These are phyloP conservation scores for Belonocnema kinseyi DNA, from an alignment of 1,140 invertebrate genomes.

Conservation along the genomic window DNA sequence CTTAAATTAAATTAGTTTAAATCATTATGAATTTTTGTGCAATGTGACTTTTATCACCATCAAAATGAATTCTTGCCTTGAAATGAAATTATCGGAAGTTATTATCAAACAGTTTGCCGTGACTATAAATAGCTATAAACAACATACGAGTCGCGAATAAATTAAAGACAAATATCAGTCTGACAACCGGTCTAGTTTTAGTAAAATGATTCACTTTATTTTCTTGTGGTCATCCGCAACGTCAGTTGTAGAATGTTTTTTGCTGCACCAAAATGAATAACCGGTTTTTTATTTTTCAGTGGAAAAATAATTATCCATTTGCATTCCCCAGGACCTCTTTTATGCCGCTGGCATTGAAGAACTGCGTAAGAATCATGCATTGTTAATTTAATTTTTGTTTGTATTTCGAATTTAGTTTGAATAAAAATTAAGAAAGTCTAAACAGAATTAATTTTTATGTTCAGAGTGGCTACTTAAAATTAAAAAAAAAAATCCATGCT, in stretches of 20 bases:
- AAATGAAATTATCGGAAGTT: not conserved
- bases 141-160: constrained; percentile 1
- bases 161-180: constrained; percentile 12
- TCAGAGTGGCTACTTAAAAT: not conserved
- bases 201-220: constrained; percentile 8
- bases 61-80: not conserved
- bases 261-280: too few relatives aligned
- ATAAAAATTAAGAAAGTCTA: not conserved
- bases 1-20: too few relatives aligned
- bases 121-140: not conserved
- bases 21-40: not conserved
- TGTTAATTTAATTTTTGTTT: constrained; percentile 1
- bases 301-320: not conserved
- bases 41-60: not conserved
- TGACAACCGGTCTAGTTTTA: constrained; percentile 14
- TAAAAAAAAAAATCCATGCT: not conserved
- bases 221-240: constrained; percentile 12
- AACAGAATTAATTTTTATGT: too few relatives aligned
- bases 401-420: not conserved
- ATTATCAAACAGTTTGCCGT: not conserved
- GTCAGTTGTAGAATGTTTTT: not conserved
- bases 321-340: not conserved
- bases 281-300: constrained; percentile 15
- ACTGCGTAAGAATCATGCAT: not conserved
- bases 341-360: not conserved